phyloP scores from a whole-genome alignment of 2,797 vertebrate species.

The Malurus splendens region DNA sequence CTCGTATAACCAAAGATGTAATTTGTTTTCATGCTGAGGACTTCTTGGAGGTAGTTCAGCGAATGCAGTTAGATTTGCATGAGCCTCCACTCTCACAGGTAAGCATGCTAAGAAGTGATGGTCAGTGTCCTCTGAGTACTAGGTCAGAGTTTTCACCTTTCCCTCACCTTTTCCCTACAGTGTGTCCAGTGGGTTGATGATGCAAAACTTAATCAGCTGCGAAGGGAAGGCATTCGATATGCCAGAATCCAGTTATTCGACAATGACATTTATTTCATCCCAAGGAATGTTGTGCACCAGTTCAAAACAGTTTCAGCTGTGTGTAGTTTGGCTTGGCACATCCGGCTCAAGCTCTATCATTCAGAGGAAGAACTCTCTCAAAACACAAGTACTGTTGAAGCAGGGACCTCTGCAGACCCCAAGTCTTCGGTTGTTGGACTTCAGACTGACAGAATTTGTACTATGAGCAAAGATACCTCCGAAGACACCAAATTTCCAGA shows the following conservation, averaged over 20 bases:
- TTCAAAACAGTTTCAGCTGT: conserved; percentile 98
- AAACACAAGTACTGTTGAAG: conserved; percentile 50
- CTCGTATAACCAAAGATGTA: conserved; percentile 98
- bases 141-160: not conserved
- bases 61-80: conserved; percentile 92
- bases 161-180: conserved; percentile 55
- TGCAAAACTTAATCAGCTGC: conserved; percentile 95
- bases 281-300: conserved; percentile 95
- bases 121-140: not conserved
- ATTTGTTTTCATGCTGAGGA: conserved; percentile 97
- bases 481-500: conserved; percentile 70
- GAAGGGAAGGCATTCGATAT: conserved; percentile 94
- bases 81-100: conserved; percentile 97
- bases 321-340: conserved; percentile 96
- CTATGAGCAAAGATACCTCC: conserved; percentile 55
- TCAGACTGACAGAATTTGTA: conserved; percentile 66
- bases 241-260: conserved; percentile 93
- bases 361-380: conserved; percentile 58
- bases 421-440: conserved; percentile 55
- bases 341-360: conserved; percentile 88
- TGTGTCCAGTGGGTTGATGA: conserved; percentile 98
- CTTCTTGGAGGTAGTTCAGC: conserved; percentile 91
- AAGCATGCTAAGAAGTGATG: not conserved
- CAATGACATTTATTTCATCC: conserved; percentile 97
- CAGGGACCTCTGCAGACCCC: conserved; percentile 43